Evolutionary conservation across 2,797 vertebrate genomes (phyloP).

Genomic region (Podarcis lilfordi): DNA sequence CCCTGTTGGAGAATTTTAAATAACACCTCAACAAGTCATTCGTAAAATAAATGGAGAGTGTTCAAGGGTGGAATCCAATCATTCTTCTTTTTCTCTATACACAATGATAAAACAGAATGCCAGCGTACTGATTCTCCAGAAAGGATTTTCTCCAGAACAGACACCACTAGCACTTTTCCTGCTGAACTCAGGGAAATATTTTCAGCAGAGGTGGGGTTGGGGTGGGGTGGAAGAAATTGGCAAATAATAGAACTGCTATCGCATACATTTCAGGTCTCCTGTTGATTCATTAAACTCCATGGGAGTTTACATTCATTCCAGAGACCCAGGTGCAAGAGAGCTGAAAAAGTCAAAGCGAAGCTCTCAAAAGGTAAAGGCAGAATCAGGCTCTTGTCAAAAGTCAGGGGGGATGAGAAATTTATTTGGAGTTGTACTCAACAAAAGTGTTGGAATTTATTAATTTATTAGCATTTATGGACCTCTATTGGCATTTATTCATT

Average conservation of each 20-base stretch:
- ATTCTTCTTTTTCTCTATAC: conserved; percentile 12
- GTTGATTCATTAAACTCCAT: conserved; percentile 51
- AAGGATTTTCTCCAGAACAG: not conserved
- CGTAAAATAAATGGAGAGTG: conserved; percentile 26
- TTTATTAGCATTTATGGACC: no score
- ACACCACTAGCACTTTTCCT: not conserved
- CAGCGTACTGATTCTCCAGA: conserved; percentile 3
- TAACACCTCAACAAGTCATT: conserved; percentile 12
- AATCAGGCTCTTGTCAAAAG: no score
- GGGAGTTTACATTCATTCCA: conserved; percentile 37
- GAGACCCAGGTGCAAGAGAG: not conserved
- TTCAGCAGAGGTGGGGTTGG: not conserved
- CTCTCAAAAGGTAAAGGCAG: conserved; percentile 14
- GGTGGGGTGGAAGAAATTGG: not conserved
- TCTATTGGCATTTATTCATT: no score
- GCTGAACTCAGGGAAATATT: conserved; percentile 17
- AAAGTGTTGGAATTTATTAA: no score
- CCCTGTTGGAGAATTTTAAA: conserved; percentile 24
- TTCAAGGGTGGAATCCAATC: conserved; percentile 10
- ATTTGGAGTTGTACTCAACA: no score
- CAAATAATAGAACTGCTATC: not conserved
- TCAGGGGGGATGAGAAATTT: no score
- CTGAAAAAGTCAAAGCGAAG: not conserved
- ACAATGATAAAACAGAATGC: conserved; percentile 23
- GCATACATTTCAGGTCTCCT: conserved; percentile 27